phyloP scores from a whole-genome alignment of 2,113 vertebrate species.

The Carlito syrichta region DNA sequence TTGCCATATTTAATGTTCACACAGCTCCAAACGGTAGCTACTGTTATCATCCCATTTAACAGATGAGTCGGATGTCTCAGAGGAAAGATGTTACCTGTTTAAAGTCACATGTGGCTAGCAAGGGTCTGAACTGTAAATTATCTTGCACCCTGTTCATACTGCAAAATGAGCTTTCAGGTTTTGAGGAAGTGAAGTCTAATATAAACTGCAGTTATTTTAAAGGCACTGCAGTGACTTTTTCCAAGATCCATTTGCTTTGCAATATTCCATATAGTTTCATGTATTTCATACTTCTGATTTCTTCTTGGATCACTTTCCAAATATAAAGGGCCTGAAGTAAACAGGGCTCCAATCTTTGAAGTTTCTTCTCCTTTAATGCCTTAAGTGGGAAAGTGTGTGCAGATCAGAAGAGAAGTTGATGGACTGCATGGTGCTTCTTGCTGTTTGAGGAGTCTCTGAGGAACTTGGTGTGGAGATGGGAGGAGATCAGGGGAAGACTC shows the following conservation, averaged over 20 bases:
- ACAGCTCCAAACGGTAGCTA: neutral
- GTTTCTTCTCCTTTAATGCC: neutral
- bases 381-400: neutral
- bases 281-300: neutral
- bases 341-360: neutral
- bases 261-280: neutral
- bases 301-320: neutral
- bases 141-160: neutral
- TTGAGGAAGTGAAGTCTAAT: neutral
- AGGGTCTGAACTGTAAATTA: neutral
- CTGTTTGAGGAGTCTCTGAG: neutral
- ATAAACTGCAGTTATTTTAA: neutral
- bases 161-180: neutral
- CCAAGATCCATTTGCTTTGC: neutral
- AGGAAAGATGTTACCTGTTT: neutral
- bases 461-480: neutral
- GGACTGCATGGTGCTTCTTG: neutral
- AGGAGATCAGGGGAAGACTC: neutral
- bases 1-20: neutral
- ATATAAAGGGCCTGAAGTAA: neutral
- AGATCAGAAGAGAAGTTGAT: neutral
- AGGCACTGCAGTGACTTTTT: neutral
- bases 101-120: too few species aligned
- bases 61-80: neutral
- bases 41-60: neutral